Percentiles rank a stretch among this genome's conserved stretches.
phyloP scores from a whole-genome alignment of 1,140 invertebrate species.

The Aphelenchoides avenae region DNA sequence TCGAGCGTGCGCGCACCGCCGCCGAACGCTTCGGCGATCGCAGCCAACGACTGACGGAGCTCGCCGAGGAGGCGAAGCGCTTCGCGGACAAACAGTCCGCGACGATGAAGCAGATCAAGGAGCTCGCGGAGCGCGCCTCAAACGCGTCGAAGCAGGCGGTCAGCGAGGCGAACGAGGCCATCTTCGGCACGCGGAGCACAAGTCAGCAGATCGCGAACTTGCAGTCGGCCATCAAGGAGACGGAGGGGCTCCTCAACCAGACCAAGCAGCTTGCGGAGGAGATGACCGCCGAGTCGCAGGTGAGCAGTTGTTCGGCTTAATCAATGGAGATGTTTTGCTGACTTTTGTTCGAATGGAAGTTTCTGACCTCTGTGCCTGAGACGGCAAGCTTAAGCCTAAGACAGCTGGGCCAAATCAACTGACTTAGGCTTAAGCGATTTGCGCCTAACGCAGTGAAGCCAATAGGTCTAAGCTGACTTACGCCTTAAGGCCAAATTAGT shows the following conservation, averaged over 20 bases:
- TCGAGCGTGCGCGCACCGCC: constrained; percentile 40
- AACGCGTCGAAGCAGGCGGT: constrained; percentile 46
- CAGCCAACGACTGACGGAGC: constrained; percentile 40
- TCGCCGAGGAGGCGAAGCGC: constrained; percentile 44
- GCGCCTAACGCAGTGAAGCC: no score
- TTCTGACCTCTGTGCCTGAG: no score
- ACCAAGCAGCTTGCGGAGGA: constrained; percentile 53
- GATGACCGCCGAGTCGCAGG: constrained; percentile 42
- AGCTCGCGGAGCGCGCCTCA: constrained; percentile 40
- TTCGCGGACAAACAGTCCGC: constrained; percentile 43
- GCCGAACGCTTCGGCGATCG: constrained; percentile 56
- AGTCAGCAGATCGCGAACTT: constrained; percentile 41
- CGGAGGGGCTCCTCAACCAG: constrained; percentile 44
- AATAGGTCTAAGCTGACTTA: no score
- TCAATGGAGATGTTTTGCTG: neutral
- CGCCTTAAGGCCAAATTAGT: no score
- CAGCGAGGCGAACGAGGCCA: constrained; percentile 55
- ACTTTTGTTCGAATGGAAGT: no score
- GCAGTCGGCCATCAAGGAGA: constrained; percentile 35
- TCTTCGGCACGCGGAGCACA: constrained; percentile 48
- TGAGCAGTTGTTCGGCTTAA: constrained; percentile 33
- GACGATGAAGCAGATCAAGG: constrained; percentile 37
- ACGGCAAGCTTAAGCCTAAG: no score
- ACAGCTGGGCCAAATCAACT: no score
- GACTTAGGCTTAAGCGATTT: no score